phyloP scores from a whole-genome alignment of 2,113 vertebrate species.

The Rattus rattus region DNA sequence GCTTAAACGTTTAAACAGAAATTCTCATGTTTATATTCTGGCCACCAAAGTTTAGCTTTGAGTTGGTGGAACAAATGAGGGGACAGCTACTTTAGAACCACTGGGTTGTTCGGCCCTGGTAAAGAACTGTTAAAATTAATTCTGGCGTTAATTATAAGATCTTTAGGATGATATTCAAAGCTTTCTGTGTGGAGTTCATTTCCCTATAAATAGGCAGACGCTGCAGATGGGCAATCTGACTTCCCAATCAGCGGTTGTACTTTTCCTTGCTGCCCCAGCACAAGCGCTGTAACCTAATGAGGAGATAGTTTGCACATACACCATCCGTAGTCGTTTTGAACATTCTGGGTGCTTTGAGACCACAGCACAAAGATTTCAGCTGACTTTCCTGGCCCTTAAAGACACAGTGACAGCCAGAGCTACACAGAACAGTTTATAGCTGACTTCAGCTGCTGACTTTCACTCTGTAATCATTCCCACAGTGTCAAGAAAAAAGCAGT shows the following conservation, averaged over 20 bases:
- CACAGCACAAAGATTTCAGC: neutral
- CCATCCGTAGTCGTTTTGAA: neutral
- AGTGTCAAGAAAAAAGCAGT: neutral
- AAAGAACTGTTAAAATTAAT: neutral
- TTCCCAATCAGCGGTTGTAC: neutral
- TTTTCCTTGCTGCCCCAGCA: neutral
- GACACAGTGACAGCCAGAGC: neutral
- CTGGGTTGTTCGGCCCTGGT: neutral
- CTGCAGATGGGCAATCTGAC: neutral
- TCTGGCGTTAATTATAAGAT: neutral
- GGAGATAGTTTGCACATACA: neutral
- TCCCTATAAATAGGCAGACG: neutral
- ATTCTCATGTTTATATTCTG: fast-evolving
- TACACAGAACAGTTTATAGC: no score
- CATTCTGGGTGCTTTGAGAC: neutral
- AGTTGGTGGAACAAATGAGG: neutral
- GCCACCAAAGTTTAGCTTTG: neutral
- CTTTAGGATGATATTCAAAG: neutral
- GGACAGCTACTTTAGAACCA: neutral
- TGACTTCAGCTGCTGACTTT: neutral
- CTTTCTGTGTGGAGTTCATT: neutral
- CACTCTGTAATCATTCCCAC: neutral
- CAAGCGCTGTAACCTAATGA: neutral
- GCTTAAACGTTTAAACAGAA: no score
- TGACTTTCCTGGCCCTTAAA: neutral